Evolutionary conservation across 2,797 vertebrate genomes (phyloP), one percentile per base, ranked within the genome.

Genomic region (Amphiprion clarkii): DNA sequence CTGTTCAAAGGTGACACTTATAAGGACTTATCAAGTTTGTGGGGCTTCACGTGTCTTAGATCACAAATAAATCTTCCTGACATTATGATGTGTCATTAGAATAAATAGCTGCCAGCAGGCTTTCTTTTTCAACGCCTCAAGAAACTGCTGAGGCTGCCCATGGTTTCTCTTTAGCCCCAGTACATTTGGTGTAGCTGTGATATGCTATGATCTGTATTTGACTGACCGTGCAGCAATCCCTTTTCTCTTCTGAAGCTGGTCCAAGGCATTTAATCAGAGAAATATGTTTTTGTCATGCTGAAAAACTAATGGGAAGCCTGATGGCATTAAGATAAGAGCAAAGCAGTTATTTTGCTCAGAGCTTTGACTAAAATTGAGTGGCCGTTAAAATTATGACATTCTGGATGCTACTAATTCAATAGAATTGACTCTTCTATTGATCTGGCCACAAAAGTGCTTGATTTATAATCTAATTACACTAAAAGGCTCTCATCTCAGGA

Each of bases 381-480:
- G 44, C 19, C 56, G 65, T 56, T 42, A 23, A 62, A 80, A 56
- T 74, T 19, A 62, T 75, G 53, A 68, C 53, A 36, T 36, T 60
- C n/a, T n/a, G 1, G 44, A 71, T 78, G 72, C 48, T 27, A 16
- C 49, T 73, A 66, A 74, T 78, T 60, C 42, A 31, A 40, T 44
- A 56, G 63, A 83, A 88, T 74, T 51, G 46, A 67, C 57, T 77
- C 21, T 21, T 51, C 19, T 51, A 85, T 83, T 88, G 76, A 86
- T 82, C 17, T n/a, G 31, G 52, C 36, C 39, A 67, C 25, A 64
- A 70, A 81, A 62, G 14, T 1, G 4, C 29, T 27, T 64, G 63
- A 88, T 86, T 84, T 87, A 86, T 33, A 53, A 73, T 48, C 25
- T 65, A 61, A 88, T 88, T 82, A 71, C 14, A 48, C 70, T 79